Base-by-base conservation (phyloP, 2,797 vertebrate species). In the Falco naumanni region DNA sequence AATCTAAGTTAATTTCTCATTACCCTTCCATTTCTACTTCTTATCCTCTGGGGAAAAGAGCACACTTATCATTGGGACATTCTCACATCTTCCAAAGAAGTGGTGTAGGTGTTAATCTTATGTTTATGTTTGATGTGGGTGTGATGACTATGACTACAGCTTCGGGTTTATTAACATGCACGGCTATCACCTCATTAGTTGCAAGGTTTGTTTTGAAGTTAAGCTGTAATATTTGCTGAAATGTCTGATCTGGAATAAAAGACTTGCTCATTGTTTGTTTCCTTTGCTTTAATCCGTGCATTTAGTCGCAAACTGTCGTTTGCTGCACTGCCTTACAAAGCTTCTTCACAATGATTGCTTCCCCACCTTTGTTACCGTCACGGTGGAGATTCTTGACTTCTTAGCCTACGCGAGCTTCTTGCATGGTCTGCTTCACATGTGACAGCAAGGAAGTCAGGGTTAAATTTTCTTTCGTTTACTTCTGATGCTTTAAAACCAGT, bases 151-250 rank as follows among this genome's bases (percentile, higher is more conserved):
- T 6, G 95, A 90, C 96, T 96, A 80, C 96, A 96, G 97, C 89
- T 85, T 76, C 13, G 84, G 88, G 84, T 97, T 97, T 97, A 97
- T 97, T 98, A 98, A 98, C 93, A 97, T 94, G 97, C 97, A 95
- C 83, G 97, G 97, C 97, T 98, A 95, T 97, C 97, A 97, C 97
- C 98, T 98, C 97, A 98, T 98, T 98, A 98, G 97, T 95, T 93
- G 97, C 76, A 61, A 97, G 94, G 85, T 96, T 96, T 96, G 97
- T 98, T 98, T 98, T 97, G 97, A 98, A 98, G 98, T 96, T 68
- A 89, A 96, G 97, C 97, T 96, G 97, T 29, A 94, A 89, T 91
- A 94, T 97, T 96, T 97, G 97, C 96, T 93, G 94, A 64, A 92
- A 89, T 87, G 96, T 94, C 74, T 93, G 93, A 96, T 96, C 89